Evolutionary conservation across 2,113 vertebrate species (phyloP), one percentile per base, ranked within the genome.

Genomic region (Cyprinodon brontotheroides): DNA sequence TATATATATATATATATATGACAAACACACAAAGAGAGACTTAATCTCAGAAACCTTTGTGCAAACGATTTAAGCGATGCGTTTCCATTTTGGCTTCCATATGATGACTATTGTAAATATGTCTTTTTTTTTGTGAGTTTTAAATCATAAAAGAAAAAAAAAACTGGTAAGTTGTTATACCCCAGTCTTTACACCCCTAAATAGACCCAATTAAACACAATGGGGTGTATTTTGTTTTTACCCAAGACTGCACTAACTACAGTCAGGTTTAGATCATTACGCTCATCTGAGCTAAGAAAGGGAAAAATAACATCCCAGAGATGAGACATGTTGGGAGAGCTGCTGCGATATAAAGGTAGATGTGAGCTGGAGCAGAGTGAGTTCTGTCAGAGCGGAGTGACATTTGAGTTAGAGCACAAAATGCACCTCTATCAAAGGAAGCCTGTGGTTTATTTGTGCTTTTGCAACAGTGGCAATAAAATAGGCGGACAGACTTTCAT

Each of bases 381-480:
- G 50, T 38, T 64, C 15, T 3, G 17, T 38, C n/a, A 47, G 41
- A 45, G 64, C 22, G 64, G 64, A 15, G 38, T 40, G 62, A 64
- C 39, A 39, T 64, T 64, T 39, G 61, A 64, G 14, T 40, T 39
- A 64, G 37, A 64, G 41, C 20, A 66, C 41, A 45, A 66, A 66
- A 66, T 66, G 64, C 29, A 29, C 64, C 63, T 41, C 40, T 20
- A 11, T 65, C 39, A 41, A 66, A 47, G 29, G n/a, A 66, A 29
- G 40, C 40, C 6, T 45, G 11, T 9, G 64, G n/a, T 45, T 66
- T 66, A 22, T 47, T 66, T 45, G 20, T 45, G 40, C 41, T 29
- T 47, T 65, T 66, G 5, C n/a, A 45, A 47, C 41, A 7, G 8
- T 14, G 4, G n/a, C n/a, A 29, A 47, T 62, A 66, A 66, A n/a